Evolutionary conservation across 2,888 invertebrate species (phyloP).

Genomic region (Odontocolon sp.): DNA sequence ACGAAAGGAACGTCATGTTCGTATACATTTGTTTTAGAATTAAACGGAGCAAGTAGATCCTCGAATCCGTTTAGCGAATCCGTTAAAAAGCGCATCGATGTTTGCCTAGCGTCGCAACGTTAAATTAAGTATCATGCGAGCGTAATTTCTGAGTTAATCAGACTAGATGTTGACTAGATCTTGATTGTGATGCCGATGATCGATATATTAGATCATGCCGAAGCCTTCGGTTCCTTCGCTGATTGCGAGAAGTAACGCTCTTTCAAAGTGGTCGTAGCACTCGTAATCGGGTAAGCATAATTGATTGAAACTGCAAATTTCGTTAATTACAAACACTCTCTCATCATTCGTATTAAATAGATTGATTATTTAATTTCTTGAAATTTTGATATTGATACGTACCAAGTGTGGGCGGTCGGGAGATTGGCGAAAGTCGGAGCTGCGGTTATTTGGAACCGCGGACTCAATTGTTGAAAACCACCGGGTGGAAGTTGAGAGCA

Average conservation of each 20-base stretch:
- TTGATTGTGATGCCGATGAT: constrained; percentile 54
- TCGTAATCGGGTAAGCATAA: constrained; percentile 97
- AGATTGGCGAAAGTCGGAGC: constrained; percentile 94
- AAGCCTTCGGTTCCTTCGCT: constrained; percentile 98
- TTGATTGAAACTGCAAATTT: constrained; percentile 92
- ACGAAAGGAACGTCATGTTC: constrained; percentile 40
- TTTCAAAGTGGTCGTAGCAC: constrained; percentile 95
- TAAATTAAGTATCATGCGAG: constrained; percentile 60
- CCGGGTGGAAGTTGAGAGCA: constrained; percentile 95
- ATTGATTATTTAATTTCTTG: neutral
- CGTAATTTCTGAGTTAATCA: constrained; percentile 40
- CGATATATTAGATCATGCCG: constrained; percentile 84
- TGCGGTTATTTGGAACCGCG: constrained; percentile 95
- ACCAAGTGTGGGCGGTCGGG: constrained; percentile 97
- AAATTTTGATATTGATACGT: constrained; percentile 66
- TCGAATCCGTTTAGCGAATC: constrained; percentile 35
- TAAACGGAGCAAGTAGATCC: constrained; percentile 14
- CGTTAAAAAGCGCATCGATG: constrained; percentile 24
- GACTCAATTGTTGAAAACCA: constrained; percentile 94
- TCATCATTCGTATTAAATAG: neutral
- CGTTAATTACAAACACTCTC: constrained; percentile 14
- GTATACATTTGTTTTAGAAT: too few relatives aligned
- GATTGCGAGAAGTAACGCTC: constrained; percentile 93
- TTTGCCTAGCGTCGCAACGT: constrained; percentile 45
- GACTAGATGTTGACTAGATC: constrained; percentile 65